phyloP scores from a whole-genome alignment of 2,113 vertebrate genomes.

The Aphelocoma coerulescens region DNA sequence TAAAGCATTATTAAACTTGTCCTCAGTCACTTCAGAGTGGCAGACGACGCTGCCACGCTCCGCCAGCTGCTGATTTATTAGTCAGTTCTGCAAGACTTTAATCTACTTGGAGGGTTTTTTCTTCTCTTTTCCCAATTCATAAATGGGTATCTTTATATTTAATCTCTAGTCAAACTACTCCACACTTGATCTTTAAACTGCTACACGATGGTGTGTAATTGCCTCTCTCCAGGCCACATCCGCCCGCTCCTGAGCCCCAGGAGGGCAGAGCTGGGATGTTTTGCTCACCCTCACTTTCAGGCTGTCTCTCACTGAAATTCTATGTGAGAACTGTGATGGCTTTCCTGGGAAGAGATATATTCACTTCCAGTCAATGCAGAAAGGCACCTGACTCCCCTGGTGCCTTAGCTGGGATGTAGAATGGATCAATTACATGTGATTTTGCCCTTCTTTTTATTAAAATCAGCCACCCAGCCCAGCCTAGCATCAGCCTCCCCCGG shows the following conservation, averaged over 20 bases:
- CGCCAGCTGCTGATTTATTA: not conserved
- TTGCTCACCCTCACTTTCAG: not conserved
- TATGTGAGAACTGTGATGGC: rapidly evolving
- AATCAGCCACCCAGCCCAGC: not conserved
- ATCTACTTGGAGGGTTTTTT: not conserved
- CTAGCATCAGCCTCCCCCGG: rapidly evolving
- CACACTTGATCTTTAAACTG: not conserved
- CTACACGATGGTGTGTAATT: not conserved
- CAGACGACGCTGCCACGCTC: conserved; percentile 9
- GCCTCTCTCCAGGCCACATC: not conserved
- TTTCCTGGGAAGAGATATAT: not conserved
- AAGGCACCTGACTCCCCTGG: not conserved
- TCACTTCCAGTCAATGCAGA: not conserved
- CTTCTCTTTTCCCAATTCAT: not conserved
- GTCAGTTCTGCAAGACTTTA: conserved; percentile 27
- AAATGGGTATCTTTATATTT: conserved; percentile 11
- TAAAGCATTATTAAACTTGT: not conserved
- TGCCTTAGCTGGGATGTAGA: not conserved
- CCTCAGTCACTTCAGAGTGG: not conserved
- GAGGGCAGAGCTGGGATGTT: not conserved
- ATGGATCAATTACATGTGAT: rapidly evolving
- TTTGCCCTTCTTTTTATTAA: not conserved
- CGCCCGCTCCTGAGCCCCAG: not conserved
- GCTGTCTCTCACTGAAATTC: not conserved
- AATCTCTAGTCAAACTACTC: conserved; percentile 3